phyloP scores from a whole-genome alignment of 2,888 invertebrate genomes.

The Alsophila aescularia region DNA sequence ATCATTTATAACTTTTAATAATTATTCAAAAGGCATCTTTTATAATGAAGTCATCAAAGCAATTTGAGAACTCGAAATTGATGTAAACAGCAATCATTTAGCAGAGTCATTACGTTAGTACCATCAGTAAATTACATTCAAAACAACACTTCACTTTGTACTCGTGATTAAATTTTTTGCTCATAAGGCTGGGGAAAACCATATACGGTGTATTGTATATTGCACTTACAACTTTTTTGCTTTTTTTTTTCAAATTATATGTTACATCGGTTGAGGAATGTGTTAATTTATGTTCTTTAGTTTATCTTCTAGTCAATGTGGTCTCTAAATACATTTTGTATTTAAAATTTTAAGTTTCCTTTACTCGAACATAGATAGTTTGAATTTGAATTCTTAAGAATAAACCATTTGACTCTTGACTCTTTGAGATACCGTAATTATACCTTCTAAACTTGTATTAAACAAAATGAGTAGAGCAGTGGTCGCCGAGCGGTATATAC shows the following conservation, averaged over 20 bases:
- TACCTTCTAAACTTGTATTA: too few species aligned
- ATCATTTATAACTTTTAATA: neutral
- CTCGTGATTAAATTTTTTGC: conserved; percentile 30
- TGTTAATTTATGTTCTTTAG: conserved; percentile 8
- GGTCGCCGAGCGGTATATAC: too few species aligned
- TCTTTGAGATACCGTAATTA: too few species aligned
- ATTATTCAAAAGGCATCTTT: neutral
- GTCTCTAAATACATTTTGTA: too few species aligned
- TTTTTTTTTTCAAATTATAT: conserved; percentile 13
- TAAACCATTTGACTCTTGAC: too few species aligned
- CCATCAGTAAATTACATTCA: conserved; percentile 22
- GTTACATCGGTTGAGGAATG: conserved; percentile 9
- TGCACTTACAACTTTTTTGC: conserved; percentile 14
- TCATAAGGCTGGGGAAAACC: conserved; percentile 14
- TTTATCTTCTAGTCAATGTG: neutral
- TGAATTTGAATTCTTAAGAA: too few species aligned
- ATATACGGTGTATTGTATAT: conserved; percentile 12
- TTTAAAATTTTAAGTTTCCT: too few species aligned
- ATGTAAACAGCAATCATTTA: conserved; percentile 22
- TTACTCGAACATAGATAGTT: too few species aligned
- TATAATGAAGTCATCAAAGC: conserved; percentile 5
- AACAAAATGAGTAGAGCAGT: too few species aligned
- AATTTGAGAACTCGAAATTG: conserved; percentile 3
- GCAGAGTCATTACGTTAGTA: conserved; percentile 24
- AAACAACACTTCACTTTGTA: conserved; percentile 23